phyloP scores from a whole-genome alignment of 2,797 vertebrate genomes.

The Semaprochilodus insignis region DNA sequence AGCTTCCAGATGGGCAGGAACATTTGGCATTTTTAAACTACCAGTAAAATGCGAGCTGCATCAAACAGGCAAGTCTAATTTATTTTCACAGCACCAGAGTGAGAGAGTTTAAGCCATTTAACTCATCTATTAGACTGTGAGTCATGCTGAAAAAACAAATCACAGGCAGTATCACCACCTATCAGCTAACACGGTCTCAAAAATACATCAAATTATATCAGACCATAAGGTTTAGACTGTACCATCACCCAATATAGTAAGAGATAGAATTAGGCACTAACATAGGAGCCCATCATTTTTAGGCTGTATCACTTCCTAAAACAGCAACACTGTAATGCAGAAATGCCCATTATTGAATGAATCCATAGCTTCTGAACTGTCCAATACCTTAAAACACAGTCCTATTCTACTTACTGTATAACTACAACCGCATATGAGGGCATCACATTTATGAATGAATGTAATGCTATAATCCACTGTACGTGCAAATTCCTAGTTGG shows the following conservation, averaged over 20 bases:
- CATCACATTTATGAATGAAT: too few species aligned
- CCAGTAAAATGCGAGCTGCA: neutral
- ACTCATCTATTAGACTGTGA: constrained; percentile 3
- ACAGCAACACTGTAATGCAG: neutral
- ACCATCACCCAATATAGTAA: neutral
- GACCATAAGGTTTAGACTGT: neutral
- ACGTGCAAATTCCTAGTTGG: too few species aligned
- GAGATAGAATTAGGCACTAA: neutral
- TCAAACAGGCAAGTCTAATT: neutral
- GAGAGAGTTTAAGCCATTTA: neutral
- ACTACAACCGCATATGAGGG: too few species aligned
- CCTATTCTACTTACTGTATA: too few species aligned
- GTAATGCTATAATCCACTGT: too few species aligned
- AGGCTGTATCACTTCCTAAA: neutral
- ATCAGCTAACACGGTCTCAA: neutral
- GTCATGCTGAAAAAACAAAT: neutral
- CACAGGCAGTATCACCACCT: neutral
- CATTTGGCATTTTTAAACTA: neutral
- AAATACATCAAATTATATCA: neutral
- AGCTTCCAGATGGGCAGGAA: neutral
- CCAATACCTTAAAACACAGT: too few species aligned
- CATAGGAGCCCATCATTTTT: neutral
- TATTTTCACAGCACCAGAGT: neutral
- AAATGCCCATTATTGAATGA: neutral
- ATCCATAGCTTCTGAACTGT: neutral